phyloP scores from a whole-genome alignment of 2,113 vertebrate species.

The Oncorhynchus tshawytscha region DNA sequence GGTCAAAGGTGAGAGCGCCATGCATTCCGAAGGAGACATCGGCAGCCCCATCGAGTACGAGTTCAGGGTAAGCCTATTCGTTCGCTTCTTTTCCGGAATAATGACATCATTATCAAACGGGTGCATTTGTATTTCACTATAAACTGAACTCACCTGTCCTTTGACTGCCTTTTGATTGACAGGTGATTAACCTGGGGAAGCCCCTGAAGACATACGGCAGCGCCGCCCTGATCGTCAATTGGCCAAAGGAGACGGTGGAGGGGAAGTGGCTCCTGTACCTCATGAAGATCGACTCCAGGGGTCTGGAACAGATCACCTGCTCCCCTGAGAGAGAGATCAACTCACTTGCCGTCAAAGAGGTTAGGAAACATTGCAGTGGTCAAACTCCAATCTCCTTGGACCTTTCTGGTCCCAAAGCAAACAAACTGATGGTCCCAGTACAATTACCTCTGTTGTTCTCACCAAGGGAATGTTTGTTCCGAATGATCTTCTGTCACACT shows the following conservation, averaged over 20 bases:
- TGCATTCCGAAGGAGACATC: constrained; percentile 83
- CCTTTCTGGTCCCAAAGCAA: background rate
- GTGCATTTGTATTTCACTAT: no score
- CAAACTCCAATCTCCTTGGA: background rate
- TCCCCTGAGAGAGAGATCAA: constrained; percentile 76
- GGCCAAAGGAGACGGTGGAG: constrained; percentile 82
- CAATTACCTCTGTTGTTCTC: background rate
- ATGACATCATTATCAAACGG: no score
- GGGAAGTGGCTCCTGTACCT: constrained; percentile 91
- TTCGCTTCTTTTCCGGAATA: background rate
- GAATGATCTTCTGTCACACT: background rate
- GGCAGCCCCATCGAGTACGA: constrained; percentile 87
- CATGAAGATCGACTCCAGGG: constrained; percentile 80
- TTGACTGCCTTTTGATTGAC: constrained; percentile 16
- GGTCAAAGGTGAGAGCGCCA: constrained; percentile 75
- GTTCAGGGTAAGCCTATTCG: constrained; percentile 82
- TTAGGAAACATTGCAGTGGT: constrained; percentile 15
- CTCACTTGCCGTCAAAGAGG: constrained; percentile 34
- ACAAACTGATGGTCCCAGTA: background rate
- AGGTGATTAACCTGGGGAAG: constrained; percentile 91
- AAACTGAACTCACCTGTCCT: background rate
- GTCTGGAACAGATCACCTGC: constrained; percentile 77
- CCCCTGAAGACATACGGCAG: constrained; percentile 81
- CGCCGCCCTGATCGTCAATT: constrained; percentile 81
- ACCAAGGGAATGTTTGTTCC: background rate